Percentiles rank a stretch among this genome's conserved stretches.
Evolutionary conservation across 1,140 invertebrate species (phyloP).

Genomic region (Caenorhabditis briggsae): DNA sequence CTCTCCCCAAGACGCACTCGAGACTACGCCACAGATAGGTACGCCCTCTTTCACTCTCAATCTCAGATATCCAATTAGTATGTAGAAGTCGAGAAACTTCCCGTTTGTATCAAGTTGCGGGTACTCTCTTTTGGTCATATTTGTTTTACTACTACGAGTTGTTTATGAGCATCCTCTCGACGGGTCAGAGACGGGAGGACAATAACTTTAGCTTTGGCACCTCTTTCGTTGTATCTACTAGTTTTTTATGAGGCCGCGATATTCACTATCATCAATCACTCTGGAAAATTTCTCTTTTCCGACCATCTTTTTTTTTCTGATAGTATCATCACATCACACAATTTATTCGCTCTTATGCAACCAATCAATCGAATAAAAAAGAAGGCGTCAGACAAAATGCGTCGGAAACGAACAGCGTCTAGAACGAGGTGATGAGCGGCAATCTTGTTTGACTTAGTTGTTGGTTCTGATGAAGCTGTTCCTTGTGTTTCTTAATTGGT

Average conservation of each 20-base stretch:
- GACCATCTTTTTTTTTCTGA: constrained; percentile 5
- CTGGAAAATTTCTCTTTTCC: neutral
- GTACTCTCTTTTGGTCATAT: neutral
- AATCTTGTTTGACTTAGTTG: neutral
- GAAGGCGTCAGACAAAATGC: constrained; percentile 2
- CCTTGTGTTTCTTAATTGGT: too few relatives aligned
- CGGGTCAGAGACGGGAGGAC: neutral
- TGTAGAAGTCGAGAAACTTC: constrained; percentile 4
- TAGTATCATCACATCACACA: constrained; percentile 1
- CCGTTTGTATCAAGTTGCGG: constrained; percentile 32
- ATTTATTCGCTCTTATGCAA: neutral
- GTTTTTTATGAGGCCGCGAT: neutral
- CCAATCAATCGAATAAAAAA: neutral
- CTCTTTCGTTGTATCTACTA: neutral
- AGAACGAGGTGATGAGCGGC: constrained; percentile 18
- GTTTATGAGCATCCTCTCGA: neutral
- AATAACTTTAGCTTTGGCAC: neutral
- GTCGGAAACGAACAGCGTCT: constrained; percentile 18
- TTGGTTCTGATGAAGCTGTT: too few relatives aligned
- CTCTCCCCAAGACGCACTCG: constrained; percentile 52
- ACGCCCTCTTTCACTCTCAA: neutral
- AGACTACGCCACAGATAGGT: constrained; percentile 54
- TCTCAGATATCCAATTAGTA: constrained; percentile 2
- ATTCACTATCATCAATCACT: constrained; percentile 25
- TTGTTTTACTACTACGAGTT: neutral